Conservation (phyloP, 2,888 invertebrate genomes). For the Drosophila setosimentum region DNA sequence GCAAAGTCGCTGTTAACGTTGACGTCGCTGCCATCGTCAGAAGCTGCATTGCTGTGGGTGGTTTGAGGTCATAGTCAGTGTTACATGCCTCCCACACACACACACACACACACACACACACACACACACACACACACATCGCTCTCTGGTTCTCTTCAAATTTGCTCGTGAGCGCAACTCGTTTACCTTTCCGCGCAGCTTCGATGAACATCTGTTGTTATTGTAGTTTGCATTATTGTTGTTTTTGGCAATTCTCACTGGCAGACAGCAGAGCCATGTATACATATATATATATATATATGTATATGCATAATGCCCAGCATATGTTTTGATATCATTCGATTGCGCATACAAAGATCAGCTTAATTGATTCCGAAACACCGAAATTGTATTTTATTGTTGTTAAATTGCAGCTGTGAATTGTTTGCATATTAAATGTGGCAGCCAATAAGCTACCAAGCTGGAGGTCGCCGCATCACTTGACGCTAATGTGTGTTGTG, state of each 20-base stretch:
- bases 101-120: constrained; percentile 38
- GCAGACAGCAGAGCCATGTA: constrained; percentile 59
- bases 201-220: constrained; percentile 68
- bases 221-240: constrained; percentile 57
- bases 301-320: constrained; percentile 14
- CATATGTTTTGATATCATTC: constrained; percentile 62
- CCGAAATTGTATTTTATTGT: constrained; percentile 38
- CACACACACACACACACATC: constrained; percentile 41
- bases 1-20: constrained; percentile 54
- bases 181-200: constrained; percentile 73
- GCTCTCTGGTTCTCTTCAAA: constrained; percentile 47
- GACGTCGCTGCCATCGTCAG: constrained; percentile 25
- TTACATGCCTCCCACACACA: constrained; percentile 57
- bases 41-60: constrained; percentile 65
- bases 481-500: constrained; percentile 9
- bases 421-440: constrained; percentile 41
- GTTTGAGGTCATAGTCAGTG: constrained; percentile 74
- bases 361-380: constrained; percentile 53
- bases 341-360: constrained; percentile 50
- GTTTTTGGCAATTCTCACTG: constrained; percentile 65
- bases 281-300: constrained; percentile 4
- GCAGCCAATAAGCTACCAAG: constrained; percentile 45
- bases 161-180: constrained; percentile 65
- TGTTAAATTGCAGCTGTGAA: constrained; percentile 48
- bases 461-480: constrained; percentile 39